Evolutionary conservation across 1,140 invertebrate genomes (phyloP), one percentile per base, ranked within the genome.

Genomic region (Danaus plexippus): DNA sequence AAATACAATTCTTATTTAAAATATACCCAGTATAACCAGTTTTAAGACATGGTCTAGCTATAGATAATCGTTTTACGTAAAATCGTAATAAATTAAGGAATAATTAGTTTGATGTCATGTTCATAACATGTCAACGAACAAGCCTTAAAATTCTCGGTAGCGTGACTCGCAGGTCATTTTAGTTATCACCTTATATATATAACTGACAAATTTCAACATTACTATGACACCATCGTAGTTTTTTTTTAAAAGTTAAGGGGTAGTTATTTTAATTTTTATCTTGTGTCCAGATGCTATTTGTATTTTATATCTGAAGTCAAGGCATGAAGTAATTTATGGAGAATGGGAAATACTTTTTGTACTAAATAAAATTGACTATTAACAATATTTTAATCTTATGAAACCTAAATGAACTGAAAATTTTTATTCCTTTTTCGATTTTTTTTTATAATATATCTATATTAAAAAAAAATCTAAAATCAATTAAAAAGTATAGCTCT

Each of bases 131-230:
- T 22, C 11, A 50, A 50, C 46, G 18, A 51, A 42, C 47, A 22
- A 57, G 40, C 48, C 42, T 52, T 44, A 43, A 54, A 49, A 47
- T 57, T 63, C 32, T 43, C 44, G 52, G 50, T 32, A 18, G 44
- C 58, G 52, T 65, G 64, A 61, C 60, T 54, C 43, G 49, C 10
- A 41, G 55, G 61, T 55, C 59, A 55, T 69, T 59, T 63, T 70
- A 64, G 72, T 76, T 74, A 76, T 55, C 64, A 65, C 71, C 42
- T 66, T 59, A 63, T 57, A 61, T 61, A 63, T 68, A 62, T 70
- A 66, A 67, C 52, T 64, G 52, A 62, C 63, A 57, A 68, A 63
- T 68, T 56, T 56, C 11, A 54, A 64, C 47, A 65, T 69, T 70
- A 74, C 52, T 66, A 67, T 64, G 69, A 61, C 67, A 64, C 61